A percentile compares a stretch with the other conserved stretches of the same genome.
Conservation (phyloP, 2,113 vertebrate species). For the Oxyura jamaicensis region DNA sequence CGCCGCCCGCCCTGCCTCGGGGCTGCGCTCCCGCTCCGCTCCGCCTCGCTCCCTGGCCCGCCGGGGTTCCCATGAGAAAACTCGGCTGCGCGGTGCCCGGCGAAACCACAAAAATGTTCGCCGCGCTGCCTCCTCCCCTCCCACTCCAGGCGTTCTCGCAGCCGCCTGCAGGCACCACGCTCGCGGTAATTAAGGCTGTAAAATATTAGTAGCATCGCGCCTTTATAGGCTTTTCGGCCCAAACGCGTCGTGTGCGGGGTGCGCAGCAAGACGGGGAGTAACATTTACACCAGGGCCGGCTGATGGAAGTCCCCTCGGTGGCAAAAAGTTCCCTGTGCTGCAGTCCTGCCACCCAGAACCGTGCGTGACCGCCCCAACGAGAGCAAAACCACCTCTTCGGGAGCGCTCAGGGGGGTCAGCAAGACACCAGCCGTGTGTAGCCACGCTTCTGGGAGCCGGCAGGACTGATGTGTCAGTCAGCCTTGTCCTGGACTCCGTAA, state of each 20-base stretch:
- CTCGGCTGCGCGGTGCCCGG: conserved; percentile 48
- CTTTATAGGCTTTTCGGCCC: neutral
- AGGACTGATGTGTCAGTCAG: neutral
- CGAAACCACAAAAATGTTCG: conserved; percentile 68
- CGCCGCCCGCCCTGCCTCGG: too few relatives aligned
- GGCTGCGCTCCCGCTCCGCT: too few relatives aligned
- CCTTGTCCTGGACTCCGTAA: neutral
- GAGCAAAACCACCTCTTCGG: rapidly evolving
- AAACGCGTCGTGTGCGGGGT: neutral
- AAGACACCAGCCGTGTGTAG: neutral
- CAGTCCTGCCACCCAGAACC: neutral
- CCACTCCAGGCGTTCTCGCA: conserved; percentile 57
- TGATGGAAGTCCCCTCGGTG: neutral
- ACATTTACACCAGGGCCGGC: neutral
- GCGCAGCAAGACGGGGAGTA: neutral
- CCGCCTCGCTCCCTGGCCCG: neutral
- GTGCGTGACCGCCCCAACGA: rapidly evolving
- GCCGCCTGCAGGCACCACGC: conserved; percentile 55
- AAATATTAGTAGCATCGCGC: conserved; percentile 57
- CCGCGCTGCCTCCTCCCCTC: conserved; percentile 54
- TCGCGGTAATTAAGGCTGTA: conserved; percentile 62
- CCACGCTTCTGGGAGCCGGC: neutral
- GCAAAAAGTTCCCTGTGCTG: neutral
- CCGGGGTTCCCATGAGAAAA: conserved; percentile 72
- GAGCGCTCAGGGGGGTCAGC: rapidly evolving